Percentiles rank a stretch among this genome's conserved stretches.
These are phyloP conservation scores for Raja brachyura DNA, from an alignment of 2,113 vertebrate species.

Conservation along the genomic window DNA sequence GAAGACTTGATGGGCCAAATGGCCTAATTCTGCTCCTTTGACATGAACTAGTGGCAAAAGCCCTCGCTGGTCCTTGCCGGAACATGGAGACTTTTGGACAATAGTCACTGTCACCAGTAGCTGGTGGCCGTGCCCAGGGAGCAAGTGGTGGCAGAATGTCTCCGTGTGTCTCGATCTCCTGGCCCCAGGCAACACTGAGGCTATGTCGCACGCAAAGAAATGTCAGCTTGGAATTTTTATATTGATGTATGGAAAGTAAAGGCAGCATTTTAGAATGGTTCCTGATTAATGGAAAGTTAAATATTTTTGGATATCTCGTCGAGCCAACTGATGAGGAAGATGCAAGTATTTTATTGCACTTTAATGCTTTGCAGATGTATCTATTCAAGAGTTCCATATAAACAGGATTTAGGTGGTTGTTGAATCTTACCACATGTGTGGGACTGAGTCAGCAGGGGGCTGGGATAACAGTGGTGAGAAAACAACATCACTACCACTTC, in stretches of 20 bases:
- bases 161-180: too few relatives aligned
- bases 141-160: too few relatives aligned
- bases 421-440: not conserved
- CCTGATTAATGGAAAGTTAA: not conserved
- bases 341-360: not conserved
- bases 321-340: not conserved
- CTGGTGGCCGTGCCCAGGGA: too few relatives aligned
- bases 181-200: too few relatives aligned
- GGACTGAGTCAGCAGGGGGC: not conserved
- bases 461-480: conserved; percentile 11
- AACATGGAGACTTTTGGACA: too few relatives aligned
- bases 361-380: conserved; percentile 16
- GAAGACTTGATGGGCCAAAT: too few relatives aligned
- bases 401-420: not conserved
- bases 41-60: too few relatives aligned
- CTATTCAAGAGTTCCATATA: not conserved
- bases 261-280: not conserved
- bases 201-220: not conserved
- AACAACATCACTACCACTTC: not conserved
- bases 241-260: not conserved
- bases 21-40: too few relatives aligned
- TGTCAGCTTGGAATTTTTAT: not conserved
- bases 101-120: too few relatives aligned
- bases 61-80: too few relatives aligned
- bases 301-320: not conserved